Base-by-base conservation (phyloP, 2,797 vertebrate species). In the Momotus momota region DNA sequence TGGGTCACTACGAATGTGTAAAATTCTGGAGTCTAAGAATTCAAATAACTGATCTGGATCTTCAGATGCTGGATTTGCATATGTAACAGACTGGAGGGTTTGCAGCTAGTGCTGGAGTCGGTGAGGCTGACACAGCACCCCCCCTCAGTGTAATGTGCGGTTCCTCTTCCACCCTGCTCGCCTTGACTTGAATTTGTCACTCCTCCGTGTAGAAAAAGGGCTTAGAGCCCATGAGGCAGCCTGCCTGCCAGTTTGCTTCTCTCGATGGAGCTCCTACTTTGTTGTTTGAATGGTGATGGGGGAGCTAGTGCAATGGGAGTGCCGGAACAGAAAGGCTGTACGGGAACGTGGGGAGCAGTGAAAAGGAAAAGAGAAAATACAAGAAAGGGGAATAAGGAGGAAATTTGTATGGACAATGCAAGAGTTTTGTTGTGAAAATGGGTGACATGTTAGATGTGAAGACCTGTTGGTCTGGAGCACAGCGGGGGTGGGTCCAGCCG, bases 231-330 rank as follows among this genome's bases (percentile, higher is more conserved):
- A n/a, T 7, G 5, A 10, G 27, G 48, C 29, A 38, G 12, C n/a
- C 38, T 41, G 26, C 0, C 1, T 8, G 49, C 31, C 2, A 2
- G 14, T 26, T 33, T 8, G 21, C 52, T 55, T 29, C 19, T 40
- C 38, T 38, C 25, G 38, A 1, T 29, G 4, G 10, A 10, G 0
- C 25, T 51, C 26, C 41, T 33, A 3, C 52, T 26, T 55, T 35
- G 25, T 11, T 29, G 7, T 27, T 46, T 48, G 51, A 38, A 7
- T 12, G 17, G 52, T 58, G 29, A 18, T 0, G 0, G 7, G 26
- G 31, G 26, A 54, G n/a, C 18, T 9, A 14, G 14, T 7, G 1
- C 26, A 8, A 12, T 2, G 45, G 29, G 27, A 81, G 22, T 7
- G 33, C 29, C 29, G 66, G 52, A 33, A 10, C 14, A 27, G n/a